These are phyloP conservation scores for Latheticus oryzae DNA, from an alignment of 2,888 invertebrate genomes.

Conservation along the genomic window DNA sequence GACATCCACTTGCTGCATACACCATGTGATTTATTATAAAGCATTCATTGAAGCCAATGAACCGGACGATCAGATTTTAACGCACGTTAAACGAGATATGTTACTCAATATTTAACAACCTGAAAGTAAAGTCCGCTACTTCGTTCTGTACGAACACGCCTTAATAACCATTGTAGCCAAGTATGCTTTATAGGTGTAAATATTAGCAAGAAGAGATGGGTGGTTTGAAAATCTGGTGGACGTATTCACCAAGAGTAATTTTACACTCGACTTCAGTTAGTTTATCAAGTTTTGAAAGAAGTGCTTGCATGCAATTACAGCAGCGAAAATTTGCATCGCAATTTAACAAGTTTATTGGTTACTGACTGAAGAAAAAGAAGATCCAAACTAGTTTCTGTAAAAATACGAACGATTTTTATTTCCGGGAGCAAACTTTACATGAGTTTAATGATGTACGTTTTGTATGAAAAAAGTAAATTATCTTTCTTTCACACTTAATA, in stretches of 20 bases:
- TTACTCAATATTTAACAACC: constrained; percentile 52
- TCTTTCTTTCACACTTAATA: too few relatives aligned
- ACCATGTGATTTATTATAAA: constrained; percentile 63
- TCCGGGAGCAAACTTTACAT: too few relatives aligned
- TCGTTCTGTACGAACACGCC: constrained; percentile 10
- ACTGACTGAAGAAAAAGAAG: background rate
- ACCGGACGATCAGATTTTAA: constrained; percentile 63
- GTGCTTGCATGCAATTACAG: constrained; percentile 16
- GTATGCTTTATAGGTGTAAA: background rate
- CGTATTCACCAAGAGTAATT: constrained; percentile 39
- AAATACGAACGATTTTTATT: too few relatives aligned
- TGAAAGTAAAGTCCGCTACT: background rate
- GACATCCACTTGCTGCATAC: constrained; percentile 52
- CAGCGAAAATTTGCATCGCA: constrained; percentile 2
- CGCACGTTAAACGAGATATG: constrained; percentile 56
- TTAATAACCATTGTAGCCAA: background rate
- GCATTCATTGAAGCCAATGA: constrained; percentile 63
- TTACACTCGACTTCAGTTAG: constrained; percentile 42
- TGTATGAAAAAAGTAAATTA: too few relatives aligned
- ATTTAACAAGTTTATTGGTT: constrained; percentile 10
- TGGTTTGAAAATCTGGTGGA: constrained; percentile 2
- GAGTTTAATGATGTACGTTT: too few relatives aligned
- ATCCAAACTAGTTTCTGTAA: too few relatives aligned
- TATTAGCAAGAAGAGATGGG: background rate
- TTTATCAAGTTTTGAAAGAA: constrained; percentile 17